These are phyloP conservation scores for Papilio dardanus DNA, from an alignment of 1,140 invertebrate genomes.

Conservation along the genomic window DNA sequence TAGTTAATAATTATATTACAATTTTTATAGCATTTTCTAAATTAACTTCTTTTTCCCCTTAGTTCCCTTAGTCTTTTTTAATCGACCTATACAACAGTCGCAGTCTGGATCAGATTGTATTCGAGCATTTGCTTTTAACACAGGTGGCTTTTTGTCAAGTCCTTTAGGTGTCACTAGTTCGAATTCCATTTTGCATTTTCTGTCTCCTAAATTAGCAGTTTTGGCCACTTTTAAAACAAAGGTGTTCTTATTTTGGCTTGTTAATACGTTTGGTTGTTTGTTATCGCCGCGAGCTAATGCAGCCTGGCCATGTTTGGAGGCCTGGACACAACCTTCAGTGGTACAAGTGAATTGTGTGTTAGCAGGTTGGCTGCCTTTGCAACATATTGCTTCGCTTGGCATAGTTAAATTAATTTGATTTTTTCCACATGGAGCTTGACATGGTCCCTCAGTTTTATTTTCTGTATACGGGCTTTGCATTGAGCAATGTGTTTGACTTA, in stretches of 20 bases:
- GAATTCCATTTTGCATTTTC: conserved; percentile 72
- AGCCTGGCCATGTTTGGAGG: conserved; percentile 61
- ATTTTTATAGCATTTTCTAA: neutral
- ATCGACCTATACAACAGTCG: conserved; percentile 57
- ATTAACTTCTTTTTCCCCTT: conserved; percentile 55
- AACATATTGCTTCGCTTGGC: conserved; percentile 65
- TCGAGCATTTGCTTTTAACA: conserved; percentile 60
- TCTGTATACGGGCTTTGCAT: conserved; percentile 69
- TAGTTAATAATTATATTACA: neutral
- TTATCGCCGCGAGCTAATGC: conserved; percentile 58
- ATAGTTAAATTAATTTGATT: conserved; percentile 72
- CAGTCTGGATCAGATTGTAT: conserved; percentile 70
- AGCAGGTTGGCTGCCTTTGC: conserved; percentile 57
- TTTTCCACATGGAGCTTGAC: conserved; percentile 70
- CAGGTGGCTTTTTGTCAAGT: conserved; percentile 61
- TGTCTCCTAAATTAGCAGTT: conserved; percentile 71
- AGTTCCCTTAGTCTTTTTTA: conserved; percentile 53
- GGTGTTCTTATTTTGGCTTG: conserved; percentile 57
- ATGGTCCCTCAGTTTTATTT: conserved; percentile 52
- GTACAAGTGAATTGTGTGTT: conserved; percentile 74
- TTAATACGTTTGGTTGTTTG: conserved; percentile 45
- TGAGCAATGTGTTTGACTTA: conserved; percentile 73
- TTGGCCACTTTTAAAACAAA: conserved; percentile 78
- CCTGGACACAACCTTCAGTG: conserved; percentile 70
- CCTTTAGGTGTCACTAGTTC: conserved; percentile 73